Conservation (phyloP, 2,888 invertebrate genomes). For the Stenchaetothrips biformis region DNA sequence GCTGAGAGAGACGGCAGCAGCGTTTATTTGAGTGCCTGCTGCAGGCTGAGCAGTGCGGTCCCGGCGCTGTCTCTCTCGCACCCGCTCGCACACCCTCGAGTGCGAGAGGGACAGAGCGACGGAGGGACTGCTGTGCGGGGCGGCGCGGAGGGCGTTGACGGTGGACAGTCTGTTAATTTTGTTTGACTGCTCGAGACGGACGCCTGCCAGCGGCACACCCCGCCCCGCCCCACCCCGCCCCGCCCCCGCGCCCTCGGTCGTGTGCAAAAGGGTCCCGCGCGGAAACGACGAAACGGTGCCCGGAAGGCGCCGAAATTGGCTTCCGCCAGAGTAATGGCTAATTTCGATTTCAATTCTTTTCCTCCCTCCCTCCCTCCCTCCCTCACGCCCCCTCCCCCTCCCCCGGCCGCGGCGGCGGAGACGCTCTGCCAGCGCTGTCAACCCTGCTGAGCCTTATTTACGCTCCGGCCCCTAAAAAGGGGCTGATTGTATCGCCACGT, state of each 20-base stretch:
- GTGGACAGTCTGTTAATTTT: not conserved
- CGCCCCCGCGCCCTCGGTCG: not conserved
- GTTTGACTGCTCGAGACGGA: not conserved
- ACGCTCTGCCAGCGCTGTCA: too few relatives aligned
- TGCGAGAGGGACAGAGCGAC: not conserved
- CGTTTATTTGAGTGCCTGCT: too few relatives aligned
- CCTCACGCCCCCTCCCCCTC: too few relatives aligned
- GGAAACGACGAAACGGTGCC: not conserved
- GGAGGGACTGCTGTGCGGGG: too few relatives aligned
- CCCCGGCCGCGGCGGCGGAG: not conserved
- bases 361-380: not conserved
- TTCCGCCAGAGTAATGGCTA: constrained; percentile 22
- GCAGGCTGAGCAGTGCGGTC: too few relatives aligned
- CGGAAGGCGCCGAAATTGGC: constrained; percentile 20
- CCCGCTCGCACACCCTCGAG: not conserved
- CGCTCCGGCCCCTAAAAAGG: not conserved
- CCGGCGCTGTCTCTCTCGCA: not conserved
- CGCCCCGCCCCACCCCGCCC: not conserved
- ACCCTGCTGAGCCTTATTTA: not conserved
- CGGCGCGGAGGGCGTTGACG: not conserved
- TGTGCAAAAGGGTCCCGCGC: too few relatives aligned
- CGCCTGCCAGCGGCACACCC: not conserved
- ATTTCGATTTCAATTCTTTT: constrained; percentile 25
- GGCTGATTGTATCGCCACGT: not conserved
- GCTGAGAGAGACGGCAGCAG: too few relatives aligned